These are phyloP conservation scores for Carpatolechia fugitivella DNA, from an alignment of 2,888 invertebrate species.

Conservation along the genomic window DNA sequence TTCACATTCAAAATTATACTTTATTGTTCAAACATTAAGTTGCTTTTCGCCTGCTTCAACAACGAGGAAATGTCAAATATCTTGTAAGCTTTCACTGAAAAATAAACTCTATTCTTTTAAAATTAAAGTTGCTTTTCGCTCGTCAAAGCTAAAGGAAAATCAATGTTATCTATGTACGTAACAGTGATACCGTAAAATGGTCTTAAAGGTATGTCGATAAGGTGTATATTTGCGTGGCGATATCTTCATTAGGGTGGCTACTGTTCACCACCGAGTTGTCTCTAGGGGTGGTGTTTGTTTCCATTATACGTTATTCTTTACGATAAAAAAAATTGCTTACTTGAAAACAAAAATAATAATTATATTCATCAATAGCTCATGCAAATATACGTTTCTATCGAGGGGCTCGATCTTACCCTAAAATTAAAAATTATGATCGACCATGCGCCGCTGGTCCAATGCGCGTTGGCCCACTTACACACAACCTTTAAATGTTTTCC, in stretches of 20 bases:
- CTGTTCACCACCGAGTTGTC: constrained; percentile 43
- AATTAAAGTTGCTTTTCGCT: background rate
- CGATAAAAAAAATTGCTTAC: too few relatives aligned
- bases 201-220: background rate
- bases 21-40: background rate
- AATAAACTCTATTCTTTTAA: background rate
- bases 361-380: too few relatives aligned
- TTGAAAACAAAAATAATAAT: too few relatives aligned
- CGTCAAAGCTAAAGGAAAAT: background rate
- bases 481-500: too few relatives aligned
- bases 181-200: background rate
- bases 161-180: background rate
- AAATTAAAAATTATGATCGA: too few relatives aligned
- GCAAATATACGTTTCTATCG: too few relatives aligned
- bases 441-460: too few relatives aligned
- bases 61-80: background rate
- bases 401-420: too few relatives aligned
- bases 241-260: constrained; percentile 47
- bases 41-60: background rate
- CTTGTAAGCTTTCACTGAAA: background rate
- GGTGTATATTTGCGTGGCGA: constrained; percentile 31
- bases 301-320: constrained; percentile 35
- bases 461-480: too few relatives aligned
- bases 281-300: constrained; percentile 45
- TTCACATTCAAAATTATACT: background rate